A percentile compares a stretch with the other conserved stretches of the same genome.
These are phyloP conservation scores for Pantala flavescens DNA, from an alignment of 1,140 invertebrate genomes.

Conservation along the genomic window DNA sequence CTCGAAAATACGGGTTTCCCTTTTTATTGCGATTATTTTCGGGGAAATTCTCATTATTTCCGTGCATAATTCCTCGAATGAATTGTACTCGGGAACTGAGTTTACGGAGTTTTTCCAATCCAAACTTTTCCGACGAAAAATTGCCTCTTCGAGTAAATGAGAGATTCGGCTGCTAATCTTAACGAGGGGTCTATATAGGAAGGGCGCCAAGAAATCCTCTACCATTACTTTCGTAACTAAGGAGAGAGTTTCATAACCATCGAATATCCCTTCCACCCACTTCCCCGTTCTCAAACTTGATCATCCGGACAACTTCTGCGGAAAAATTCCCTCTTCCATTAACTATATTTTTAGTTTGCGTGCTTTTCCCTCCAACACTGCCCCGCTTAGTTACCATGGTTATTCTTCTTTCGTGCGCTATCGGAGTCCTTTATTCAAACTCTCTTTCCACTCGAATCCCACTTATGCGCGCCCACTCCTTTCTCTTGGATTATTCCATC, in stretches of 20 bases:
- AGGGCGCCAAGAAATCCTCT: background rate
- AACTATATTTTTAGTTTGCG: no score
- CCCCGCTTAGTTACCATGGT: no score
- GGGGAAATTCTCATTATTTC: background rate
- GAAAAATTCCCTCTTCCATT: no score
- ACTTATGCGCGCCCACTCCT: no score
- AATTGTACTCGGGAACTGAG: background rate
- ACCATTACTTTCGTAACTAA: background rate
- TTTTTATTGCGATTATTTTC: background rate
- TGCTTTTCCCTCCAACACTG: no score
- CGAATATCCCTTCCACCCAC: background rate
- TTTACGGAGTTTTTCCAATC: background rate
- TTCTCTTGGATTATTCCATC: no score
- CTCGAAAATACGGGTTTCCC: background rate
- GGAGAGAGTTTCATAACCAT: background rate
- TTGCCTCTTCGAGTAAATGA: background rate
- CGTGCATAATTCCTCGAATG: slow-evolving; percentile 1
- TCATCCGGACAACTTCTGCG: background rate
- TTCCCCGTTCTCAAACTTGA: background rate
- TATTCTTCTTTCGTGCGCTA: no score
- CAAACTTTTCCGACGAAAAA: slow-evolving; percentile 4
- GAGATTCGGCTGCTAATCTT: background rate
- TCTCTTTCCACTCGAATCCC: no score
- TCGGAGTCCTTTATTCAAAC: no score
- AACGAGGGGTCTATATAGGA: background rate